These are phyloP conservation scores for Chrysaora quinquecirrha DNA, from an alignment of 30 jellyfish, hydroid and myxozoan species.

Conservation along the genomic window DNA sequence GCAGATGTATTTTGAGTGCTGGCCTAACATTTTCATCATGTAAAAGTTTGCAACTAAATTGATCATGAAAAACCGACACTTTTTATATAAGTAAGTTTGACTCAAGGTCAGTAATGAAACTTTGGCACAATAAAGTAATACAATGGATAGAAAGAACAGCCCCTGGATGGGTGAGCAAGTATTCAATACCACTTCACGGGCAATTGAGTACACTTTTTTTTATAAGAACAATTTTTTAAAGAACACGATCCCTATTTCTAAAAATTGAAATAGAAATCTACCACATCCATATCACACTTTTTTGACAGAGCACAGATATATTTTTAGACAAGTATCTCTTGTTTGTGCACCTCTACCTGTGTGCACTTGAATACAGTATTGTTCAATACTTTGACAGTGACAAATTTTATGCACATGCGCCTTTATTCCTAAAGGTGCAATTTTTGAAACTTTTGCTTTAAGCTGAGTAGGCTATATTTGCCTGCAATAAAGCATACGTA, in stretches of 20 bases:
- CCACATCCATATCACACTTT: slow-evolving; percentile 2
- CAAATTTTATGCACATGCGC: slow-evolving; percentile 2
- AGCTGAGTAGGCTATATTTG: not conserved
- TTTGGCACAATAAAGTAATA: not conserved
- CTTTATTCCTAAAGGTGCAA: not conserved
- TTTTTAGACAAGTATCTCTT: not conserved
- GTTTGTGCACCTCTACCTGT: slow-evolving; percentile 3
- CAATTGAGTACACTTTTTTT: not conserved
- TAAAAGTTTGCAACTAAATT: too few relatives aligned
- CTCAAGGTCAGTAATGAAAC: not conserved
- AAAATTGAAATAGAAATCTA: not conserved
- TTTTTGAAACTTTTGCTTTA: not conserved
- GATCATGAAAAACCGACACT: too few relatives aligned
- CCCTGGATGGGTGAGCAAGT: slow-evolving; percentile 1
- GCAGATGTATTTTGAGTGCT: too few relatives aligned
- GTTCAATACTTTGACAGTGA: slow-evolving; percentile 1
- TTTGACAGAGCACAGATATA: slow-evolving; percentile 1
- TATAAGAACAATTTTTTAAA: not conserved
- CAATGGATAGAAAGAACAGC: not conserved
- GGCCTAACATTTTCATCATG: too few relatives aligned
- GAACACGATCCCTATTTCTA: not conserved
- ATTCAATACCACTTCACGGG: not conserved
- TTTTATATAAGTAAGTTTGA: not conserved
- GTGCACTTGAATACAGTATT: not conserved
- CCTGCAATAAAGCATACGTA: not conserved